Percentiles rank a stretch among this genome's conserved stretches.
These are phyloP conservation scores for Karalla daura DNA, from an alignment of 2,797 vertebrate genomes.

Conservation along the genomic window DNA sequence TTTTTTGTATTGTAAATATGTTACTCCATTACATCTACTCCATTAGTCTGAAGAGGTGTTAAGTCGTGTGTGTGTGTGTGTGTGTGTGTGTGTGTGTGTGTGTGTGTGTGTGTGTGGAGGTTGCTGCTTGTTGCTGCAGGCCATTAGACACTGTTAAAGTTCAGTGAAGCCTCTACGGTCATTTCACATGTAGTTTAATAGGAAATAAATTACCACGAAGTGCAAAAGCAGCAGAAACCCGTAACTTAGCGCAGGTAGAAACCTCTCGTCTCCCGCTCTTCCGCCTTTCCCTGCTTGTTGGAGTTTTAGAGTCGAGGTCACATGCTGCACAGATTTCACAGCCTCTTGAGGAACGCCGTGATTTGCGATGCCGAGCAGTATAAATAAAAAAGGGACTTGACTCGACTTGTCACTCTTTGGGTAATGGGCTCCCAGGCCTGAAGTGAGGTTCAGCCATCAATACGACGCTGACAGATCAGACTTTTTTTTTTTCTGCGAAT, in stretches of 20 bases:
- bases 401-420: conserved; percentile 20
- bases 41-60: too few relatives aligned
- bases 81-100: too few relatives aligned
- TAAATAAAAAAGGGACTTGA: neutral
- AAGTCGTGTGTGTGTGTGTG: too few relatives aligned
- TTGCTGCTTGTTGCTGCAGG: too few relatives aligned
- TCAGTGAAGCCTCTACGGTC: too few relatives aligned
- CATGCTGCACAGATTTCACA: neutral
- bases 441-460: conserved; percentile 33
- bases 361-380: neutral
- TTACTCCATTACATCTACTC: too few relatives aligned
- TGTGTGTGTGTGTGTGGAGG: too few relatives aligned
- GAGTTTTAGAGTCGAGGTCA: neutral
- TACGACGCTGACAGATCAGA: conserved; percentile 37
- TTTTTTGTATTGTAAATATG: too few relatives aligned
- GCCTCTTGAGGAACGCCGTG: neutral
- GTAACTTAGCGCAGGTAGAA: neutral
- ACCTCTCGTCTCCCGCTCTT: neutral
- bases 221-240: too few relatives aligned
- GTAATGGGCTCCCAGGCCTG: conserved; percentile 6
- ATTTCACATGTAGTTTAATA: too few relatives aligned
- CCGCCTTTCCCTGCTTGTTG: neutral
- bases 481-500: conserved; percentile 48
- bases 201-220: too few relatives aligned
- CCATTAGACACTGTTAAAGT: too few relatives aligned